Conservation (phyloP, 2,113 vertebrate genomes). For the Dermatemys mawii region DNA sequence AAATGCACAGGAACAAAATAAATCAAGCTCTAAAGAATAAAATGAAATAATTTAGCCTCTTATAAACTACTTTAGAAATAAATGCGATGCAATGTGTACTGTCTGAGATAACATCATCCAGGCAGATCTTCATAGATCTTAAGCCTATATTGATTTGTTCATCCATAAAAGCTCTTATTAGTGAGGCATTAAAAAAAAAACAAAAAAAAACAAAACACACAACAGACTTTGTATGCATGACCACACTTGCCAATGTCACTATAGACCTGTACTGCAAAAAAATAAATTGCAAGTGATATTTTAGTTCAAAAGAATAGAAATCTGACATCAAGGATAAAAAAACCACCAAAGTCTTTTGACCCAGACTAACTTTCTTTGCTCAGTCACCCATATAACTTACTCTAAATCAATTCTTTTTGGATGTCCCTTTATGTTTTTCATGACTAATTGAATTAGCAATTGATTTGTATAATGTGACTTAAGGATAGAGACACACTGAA, state of each 20-base stretch:
- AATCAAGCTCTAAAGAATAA: background rate
- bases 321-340: constrained; percentile 70
- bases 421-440: constrained; percentile 63
- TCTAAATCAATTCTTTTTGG: constrained; percentile 60
- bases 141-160: constrained; percentile 65
- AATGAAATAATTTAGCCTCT: constrained; percentile 26
- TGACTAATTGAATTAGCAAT: constrained; percentile 73
- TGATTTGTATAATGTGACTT: constrained; percentile 69
- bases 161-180: constrained; percentile 64
- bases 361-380: constrained; percentile 66
- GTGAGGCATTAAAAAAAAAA: constrained; percentile 43
- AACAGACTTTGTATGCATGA: constrained; percentile 54
- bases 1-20: background rate
- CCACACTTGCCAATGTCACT: constrained; percentile 58
- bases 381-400: constrained; percentile 50
- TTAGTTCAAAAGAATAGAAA: constrained; percentile 71
- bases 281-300: constrained; percentile 63
- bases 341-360: constrained; percentile 70
- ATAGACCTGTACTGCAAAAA: constrained; percentile 63
- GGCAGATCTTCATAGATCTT: constrained; percentile 52
- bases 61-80: constrained; percentile 54
- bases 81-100: constrained; percentile 31
- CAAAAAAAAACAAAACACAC: too few relatives aligned
- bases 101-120: background rate
- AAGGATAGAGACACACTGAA: constrained; percentile 61